phyloP scores from a whole-genome alignment of 2,888 invertebrate species.

The Azorinus chamasolen region DNA sequence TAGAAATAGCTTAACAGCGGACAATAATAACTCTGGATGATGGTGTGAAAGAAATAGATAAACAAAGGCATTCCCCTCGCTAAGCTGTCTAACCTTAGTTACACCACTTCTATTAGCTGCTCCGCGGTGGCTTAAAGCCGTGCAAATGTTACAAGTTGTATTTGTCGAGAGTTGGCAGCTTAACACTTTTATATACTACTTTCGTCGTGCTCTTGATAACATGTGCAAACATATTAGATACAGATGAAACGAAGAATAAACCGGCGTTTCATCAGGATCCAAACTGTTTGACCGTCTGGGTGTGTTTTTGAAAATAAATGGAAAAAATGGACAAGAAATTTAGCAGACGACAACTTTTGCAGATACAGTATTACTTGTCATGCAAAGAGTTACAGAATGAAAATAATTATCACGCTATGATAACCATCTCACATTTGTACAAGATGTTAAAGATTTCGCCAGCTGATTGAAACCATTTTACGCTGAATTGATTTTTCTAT shows the following conservation, averaged over 20 bases:
- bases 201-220: not conserved
- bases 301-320: no score
- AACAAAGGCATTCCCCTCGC: no score
- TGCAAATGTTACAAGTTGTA: slow-evolving; percentile 63
- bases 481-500: slow-evolving; percentile 41
- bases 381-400: slow-evolving; percentile 44
- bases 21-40: no score
- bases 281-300: no score
- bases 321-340: no score
- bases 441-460: slow-evolving; percentile 51
- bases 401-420: slow-evolving; percentile 63
- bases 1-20: no score
- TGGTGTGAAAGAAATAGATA: no score
- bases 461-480: slow-evolving; percentile 38
- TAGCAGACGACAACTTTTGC: no score
- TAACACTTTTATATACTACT: not conserved
- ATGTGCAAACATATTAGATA: no score
- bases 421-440: slow-evolving; percentile 51
- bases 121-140: slow-evolving; percentile 43
- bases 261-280: no score
- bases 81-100: no score
- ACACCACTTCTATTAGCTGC: slow-evolving; percentile 27
- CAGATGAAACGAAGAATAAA: no score
- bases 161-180: slow-evolving; percentile 38
- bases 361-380: not conserved